A percentile compares a stretch with the other conserved stretches of the same genome.
Evolutionary conservation across 2,113 vertebrate genomes (phyloP).

Genomic region (Puntigrus tetrazona): DNA sequence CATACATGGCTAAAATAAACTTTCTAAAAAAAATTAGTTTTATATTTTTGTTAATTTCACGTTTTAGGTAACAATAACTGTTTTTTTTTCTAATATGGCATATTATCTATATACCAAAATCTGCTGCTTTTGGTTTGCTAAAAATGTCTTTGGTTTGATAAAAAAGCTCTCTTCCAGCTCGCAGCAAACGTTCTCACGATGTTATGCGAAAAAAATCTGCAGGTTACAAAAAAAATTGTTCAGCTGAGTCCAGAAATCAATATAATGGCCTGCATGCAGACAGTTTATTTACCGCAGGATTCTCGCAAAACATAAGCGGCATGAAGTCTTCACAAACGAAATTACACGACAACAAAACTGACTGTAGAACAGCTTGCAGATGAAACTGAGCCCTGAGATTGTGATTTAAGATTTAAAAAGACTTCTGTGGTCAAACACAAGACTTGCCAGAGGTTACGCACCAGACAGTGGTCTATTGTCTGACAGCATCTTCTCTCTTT

Average conservation of each 20-base stretch:
- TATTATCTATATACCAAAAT: background rate
- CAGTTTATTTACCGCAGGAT: background rate
- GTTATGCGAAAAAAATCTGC: slow-evolving; percentile 2
- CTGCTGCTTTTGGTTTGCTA: background rate
- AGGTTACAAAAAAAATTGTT: background rate
- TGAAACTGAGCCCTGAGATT: background rate
- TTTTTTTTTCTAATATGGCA: background rate
- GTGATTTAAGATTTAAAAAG: slow-evolving; percentile 62
- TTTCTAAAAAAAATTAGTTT: too few species aligned
- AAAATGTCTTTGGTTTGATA: too few species aligned
- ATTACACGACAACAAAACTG: background rate
- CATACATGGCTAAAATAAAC: too few species aligned
- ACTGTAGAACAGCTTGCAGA: background rate
- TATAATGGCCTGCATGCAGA: background rate
- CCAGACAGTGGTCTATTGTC: slow-evolving; percentile 70
- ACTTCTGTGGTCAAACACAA: slow-evolving; percentile 55
- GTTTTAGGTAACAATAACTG: background rate
- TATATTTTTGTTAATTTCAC: background rate
- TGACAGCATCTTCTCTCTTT: slow-evolving; percentile 13
- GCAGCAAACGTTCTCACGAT: background rate
- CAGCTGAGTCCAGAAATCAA: background rate
- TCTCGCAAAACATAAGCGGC: background rate
- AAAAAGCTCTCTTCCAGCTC: background rate
- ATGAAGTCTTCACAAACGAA: background rate
- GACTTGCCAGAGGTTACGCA: slow-evolving; percentile 57